phyloP scores from a whole-genome alignment of 2,888 invertebrate species.

The Bedellia somnulentella region DNA sequence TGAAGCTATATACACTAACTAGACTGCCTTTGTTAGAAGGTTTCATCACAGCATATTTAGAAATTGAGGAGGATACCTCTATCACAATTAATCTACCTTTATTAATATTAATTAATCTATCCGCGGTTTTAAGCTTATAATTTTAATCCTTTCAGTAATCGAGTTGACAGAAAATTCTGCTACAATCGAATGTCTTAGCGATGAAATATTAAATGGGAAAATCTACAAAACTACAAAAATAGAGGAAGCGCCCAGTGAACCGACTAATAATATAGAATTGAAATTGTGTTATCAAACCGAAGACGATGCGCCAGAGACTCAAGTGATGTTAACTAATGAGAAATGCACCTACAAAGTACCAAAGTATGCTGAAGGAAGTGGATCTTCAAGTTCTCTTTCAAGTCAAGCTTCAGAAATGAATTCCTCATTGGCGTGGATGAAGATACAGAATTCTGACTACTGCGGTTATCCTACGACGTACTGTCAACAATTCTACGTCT shows the following conservation, averaged over 20 bases:
- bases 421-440: slow-evolving; percentile 51
- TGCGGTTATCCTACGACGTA: slow-evolving; percentile 51
- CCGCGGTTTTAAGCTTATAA: no score
- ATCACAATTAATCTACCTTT: no score
- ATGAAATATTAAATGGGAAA: slow-evolving; percentile 64
- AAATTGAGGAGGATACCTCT: no score
- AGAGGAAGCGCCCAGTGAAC: slow-evolving; percentile 19
- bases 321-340: slow-evolving; percentile 36
- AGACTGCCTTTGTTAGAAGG: no score
- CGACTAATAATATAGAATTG: slow-evolving; percentile 27
- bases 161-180: slow-evolving; percentile 62
- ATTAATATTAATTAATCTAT: no score
- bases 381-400: slow-evolving; percentile 31
- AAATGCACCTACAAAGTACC: slow-evolving; percentile 42
- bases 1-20: no score
- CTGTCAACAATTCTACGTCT: slow-evolving; percentile 60
- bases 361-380: slow-evolving; percentile 27
- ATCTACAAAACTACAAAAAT: slow-evolving; percentile 35
- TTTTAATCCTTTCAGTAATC: slow-evolving; percentile 63
- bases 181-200: slow-evolving; percentile 47
- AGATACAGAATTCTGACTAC: slow-evolving; percentile 47
- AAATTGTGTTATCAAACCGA: slow-evolving; percentile 40
- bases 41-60: no score
- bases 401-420: slow-evolving; percentile 35
- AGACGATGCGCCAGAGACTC: slow-evolving; percentile 31